A percentile compares a stretch with the other conserved stretches of the same genome.
Evolutionary conservation across 2,888 invertebrate genomes (phyloP).

Genomic region (Exephanes ischioxanthus): DNA sequence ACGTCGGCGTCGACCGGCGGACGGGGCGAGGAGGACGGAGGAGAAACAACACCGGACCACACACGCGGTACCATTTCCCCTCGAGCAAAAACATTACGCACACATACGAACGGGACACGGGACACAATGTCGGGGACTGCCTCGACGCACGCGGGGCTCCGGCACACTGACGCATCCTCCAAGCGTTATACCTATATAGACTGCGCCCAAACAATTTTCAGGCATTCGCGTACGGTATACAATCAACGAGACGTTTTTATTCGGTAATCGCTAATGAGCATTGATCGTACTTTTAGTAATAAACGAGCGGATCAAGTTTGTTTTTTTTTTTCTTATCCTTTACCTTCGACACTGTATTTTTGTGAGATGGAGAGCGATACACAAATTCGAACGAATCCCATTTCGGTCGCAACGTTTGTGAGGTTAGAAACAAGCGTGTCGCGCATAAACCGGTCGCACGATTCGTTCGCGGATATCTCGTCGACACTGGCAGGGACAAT

Average conservation of each 20-base stretch:
- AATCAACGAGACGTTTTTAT: slow-evolving; percentile 13
- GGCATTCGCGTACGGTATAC: slow-evolving; percentile 27
- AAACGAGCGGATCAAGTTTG: neutral
- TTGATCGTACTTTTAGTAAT: neutral
- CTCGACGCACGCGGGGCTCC: slow-evolving; percentile 32
- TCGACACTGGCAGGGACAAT: neutral
- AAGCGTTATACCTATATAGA: slow-evolving; percentile 12
- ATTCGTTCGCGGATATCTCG: neutral
- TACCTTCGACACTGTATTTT: neutral
- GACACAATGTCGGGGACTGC: slow-evolving; percentile 51
- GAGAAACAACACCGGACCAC: slow-evolving; percentile 79
- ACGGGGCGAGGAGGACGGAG: slow-evolving; percentile 55
- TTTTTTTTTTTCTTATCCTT: neutral
- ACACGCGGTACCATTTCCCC: slow-evolving; percentile 84
- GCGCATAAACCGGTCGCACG: neutral
- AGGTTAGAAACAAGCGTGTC: neutral
- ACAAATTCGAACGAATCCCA: neutral
- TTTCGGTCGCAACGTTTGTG: neutral
- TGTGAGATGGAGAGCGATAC: neutral
- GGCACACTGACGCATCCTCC: neutral
- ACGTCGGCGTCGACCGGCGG: slow-evolving; percentile 63
- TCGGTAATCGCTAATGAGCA: neutral
- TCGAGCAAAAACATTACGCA: slow-evolving; percentile 83
- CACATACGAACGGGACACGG: slow-evolving; percentile 72
- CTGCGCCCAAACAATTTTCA: slow-evolving; percentile 2